Evolutionary conservation across 2,797 vertebrate genomes (phyloP).

Genomic region (Rhabdomys pumilio): DNA sequence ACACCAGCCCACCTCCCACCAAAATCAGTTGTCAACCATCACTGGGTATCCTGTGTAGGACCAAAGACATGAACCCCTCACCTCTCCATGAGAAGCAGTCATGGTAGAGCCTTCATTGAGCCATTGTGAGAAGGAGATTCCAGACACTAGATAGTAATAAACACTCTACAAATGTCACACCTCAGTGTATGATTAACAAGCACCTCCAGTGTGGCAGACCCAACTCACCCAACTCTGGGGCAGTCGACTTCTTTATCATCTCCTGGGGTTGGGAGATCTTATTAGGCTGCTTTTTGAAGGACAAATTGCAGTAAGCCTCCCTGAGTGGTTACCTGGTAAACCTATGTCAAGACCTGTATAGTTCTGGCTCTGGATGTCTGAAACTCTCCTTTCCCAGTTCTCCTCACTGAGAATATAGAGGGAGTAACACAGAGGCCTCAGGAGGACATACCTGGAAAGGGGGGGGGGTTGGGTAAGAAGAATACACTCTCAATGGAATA

Average conservation of each 20-base stretch:
- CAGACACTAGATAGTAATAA: neutral
- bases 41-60: neutral
- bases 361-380: no score
- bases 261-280: neutral
- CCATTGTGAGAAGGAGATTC: neutral
- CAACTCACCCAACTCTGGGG: neutral
- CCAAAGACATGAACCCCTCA: neutral
- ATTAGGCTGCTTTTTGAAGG: neutral
- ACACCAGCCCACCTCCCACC: neutral
- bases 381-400: neutral
- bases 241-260: neutral
- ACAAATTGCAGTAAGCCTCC: neutral
- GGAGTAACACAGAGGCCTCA: no score
- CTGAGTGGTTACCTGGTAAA: neutral
- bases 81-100: neutral
- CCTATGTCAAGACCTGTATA: neutral
- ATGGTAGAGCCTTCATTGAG: neutral
- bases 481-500: constrained; percentile 4
- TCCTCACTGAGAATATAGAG: neutral
- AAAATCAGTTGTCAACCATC: neutral
- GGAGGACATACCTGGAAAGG: neutral
- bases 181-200: neutral
- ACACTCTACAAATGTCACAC: neutral
- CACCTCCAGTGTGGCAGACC: neutral
- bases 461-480: neutral